Conservation (phyloP, 1,140 invertebrate species). For the Oncopodura yosiiana region DNA sequence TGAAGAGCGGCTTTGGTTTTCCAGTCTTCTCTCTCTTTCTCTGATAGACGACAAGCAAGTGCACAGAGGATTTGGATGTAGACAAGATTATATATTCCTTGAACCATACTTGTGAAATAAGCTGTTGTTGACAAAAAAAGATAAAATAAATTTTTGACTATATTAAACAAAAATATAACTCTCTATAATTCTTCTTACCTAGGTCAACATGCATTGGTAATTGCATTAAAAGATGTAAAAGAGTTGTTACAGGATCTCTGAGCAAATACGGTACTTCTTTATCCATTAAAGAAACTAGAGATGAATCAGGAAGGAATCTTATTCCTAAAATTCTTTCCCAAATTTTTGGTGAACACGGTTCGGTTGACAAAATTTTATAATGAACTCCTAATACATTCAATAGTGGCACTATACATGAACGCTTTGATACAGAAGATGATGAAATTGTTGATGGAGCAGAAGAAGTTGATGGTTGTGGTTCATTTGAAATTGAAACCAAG, state of each 20-base stretch:
- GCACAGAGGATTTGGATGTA: slow-evolving; percentile 77
- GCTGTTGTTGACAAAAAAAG: slow-evolving; percentile 54
- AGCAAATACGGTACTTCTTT: slow-evolving; percentile 71
- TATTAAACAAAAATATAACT: not conserved
- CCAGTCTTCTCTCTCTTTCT: slow-evolving; percentile 45
- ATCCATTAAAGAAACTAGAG: slow-evolving; percentile 44
- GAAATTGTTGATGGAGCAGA: slow-evolving; percentile 37
- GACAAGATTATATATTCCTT: slow-evolving; percentile 73
- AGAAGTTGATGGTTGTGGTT: slow-evolving; percentile 40
- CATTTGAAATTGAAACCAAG: slow-evolving; percentile 41
- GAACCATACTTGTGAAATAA: slow-evolving; percentile 75
- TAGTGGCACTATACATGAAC: slow-evolving; percentile 84
- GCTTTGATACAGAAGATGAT: slow-evolving; percentile 58
- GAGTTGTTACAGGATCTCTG: slow-evolving; percentile 67
- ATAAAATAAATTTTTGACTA: slow-evolving; percentile 1
- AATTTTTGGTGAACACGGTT: slow-evolving; percentile 31
- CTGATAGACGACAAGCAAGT: slow-evolving; percentile 54
- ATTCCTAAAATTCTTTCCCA: slow-evolving; percentile 34
- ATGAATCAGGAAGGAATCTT: slow-evolving; percentile 31
- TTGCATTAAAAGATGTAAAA: slow-evolving; percentile 76
- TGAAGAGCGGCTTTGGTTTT: slow-evolving; percentile 23
- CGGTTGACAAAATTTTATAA: slow-evolving; percentile 52
- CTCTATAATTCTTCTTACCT: slow-evolving; percentile 48
- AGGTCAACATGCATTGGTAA: slow-evolving; percentile 74
- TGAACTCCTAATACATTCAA: slow-evolving; percentile 78